Base-by-base conservation (phyloP, 2,113 vertebrate genomes). In the Odontesthes bonariensis region DNA sequence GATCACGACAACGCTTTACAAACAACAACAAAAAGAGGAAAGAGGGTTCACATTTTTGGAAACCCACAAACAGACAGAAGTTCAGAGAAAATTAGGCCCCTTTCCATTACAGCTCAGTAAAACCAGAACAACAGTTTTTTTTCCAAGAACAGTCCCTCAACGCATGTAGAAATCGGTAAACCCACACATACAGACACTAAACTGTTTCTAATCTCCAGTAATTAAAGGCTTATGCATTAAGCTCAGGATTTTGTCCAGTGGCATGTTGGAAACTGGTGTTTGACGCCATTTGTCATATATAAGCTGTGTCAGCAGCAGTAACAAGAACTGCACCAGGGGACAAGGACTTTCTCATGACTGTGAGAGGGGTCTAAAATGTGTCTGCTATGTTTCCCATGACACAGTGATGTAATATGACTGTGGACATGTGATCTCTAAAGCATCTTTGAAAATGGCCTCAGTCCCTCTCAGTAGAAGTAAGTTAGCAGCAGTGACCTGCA, bases 271-370 rank as follows among this genome's bases (percentile, higher is more conserved):
- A 38, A 40, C 55, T 23, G 6, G 64, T 60, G 19, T 31, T 10
- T 9, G 16, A 47, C 31, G 0, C 2, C n/a, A 27, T 19, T 44
- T 49, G 17, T 27, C 17, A 58, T 9, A 11, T 8, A n/a, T 44
- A n/a, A 52, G 64, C 33, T 16, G 14, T 1, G 49, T 47, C 60
- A 69, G 31, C 42, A 54, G 10, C 23, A 42, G 22, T 19, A 19
- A 17, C 0, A 35, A 54, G 14, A 19, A 54, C 49, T 69, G 31
- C 16, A 35, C 63, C 77, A 42, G 35, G 46, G 54, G 49, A 64
- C 52, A 81, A 68, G 32, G 64, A 80, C 57, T 71, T 85, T 70
- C 64, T 67, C 79, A 70, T 51, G 58, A 19, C 23, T 47, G 61
- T 64, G 69, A 47, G 20, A 75, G 52, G 66, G 20, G 56, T 64